phyloP scores from a whole-genome alignment of 2,113 vertebrate genomes.

The Odontesthes bonariensis region DNA sequence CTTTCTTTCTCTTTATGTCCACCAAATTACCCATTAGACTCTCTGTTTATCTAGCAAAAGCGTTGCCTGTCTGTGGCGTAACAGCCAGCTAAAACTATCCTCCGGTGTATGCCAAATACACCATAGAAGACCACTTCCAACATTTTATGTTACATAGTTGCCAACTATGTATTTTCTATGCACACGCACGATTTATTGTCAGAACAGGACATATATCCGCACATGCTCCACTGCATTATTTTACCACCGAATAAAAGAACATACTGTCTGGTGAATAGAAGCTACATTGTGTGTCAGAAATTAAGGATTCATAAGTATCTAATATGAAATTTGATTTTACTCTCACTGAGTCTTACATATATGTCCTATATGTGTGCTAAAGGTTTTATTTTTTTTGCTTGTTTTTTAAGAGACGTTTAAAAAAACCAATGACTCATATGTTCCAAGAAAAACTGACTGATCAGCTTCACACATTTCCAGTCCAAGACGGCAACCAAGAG shows the following conservation, averaged over 20 bases:
- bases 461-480: slow-evolving; percentile 67
- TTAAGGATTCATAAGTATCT: slow-evolving; percentile 2
- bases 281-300: neutral
- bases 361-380: slow-evolving; percentile 32
- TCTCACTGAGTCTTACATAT: slow-evolving; percentile 22
- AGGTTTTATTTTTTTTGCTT: slow-evolving; percentile 5
- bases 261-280: neutral
- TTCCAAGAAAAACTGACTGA: slow-evolving; percentile 70
- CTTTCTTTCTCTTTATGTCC: slow-evolving; percentile 47
- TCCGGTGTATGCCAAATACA: slow-evolving; percentile 51
- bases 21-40: slow-evolving; percentile 66
- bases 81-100: slow-evolving; percentile 59
- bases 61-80: slow-evolving; percentile 58
- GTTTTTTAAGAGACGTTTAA: slow-evolving; percentile 37
- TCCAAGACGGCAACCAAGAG: slow-evolving; percentile 63
- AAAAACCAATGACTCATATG: slow-evolving; percentile 24
- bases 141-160: slow-evolving; percentile 43
- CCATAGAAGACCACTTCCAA: slow-evolving; percentile 64
- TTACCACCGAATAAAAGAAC: neutral
- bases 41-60: slow-evolving; percentile 68
- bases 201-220: slow-evolving; percentile 9
- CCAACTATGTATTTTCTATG: slow-evolving; percentile 21
- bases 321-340: slow-evolving; percentile 63
- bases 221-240: slow-evolving; percentile 5
- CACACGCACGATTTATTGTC: slow-evolving; percentile 16